A percentile compares a stretch with the other conserved stretches of the same genome.
Evolutionary conservation across 2,797 vertebrate species (phyloP).

Genomic region (Hyperoplus lanceolatus): DNA sequence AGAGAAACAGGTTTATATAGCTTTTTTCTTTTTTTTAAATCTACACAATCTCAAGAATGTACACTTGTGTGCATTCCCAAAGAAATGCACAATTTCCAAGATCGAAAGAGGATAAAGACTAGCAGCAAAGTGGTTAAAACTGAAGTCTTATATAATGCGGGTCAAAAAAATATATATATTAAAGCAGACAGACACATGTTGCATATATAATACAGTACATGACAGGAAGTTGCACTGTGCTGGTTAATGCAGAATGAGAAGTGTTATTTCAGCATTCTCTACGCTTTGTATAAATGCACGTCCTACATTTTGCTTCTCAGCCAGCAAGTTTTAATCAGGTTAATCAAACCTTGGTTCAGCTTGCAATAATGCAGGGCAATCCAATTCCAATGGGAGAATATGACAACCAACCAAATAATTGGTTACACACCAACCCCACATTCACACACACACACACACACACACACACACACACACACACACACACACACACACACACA

Average conservation of each 20-base stretch:
- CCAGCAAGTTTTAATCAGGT: constrained; percentile 96
- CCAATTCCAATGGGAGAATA: constrained; percentile 81
- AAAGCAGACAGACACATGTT: constrained; percentile 89
- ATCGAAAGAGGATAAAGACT: constrained; percentile 86
- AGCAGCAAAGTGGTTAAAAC: constrained; percentile 94
- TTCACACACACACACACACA: constrained; percentile 7
- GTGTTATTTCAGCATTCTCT: constrained; percentile 88
- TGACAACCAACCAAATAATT: constrained; percentile 74
- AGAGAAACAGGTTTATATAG: constrained; percentile 86
- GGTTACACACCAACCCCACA: constrained; percentile 75
- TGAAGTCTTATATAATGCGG: constrained; percentile 90
- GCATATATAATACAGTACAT: constrained; percentile 97
- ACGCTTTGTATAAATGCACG: constrained; percentile 86
- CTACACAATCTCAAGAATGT: constrained; percentile 87
- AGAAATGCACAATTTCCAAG: constrained; percentile 86
- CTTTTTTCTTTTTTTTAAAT: constrained; percentile 77
- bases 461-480: constrained; percentile 8
- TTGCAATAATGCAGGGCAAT: constrained; percentile 84
- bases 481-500: constrained; percentile 2
- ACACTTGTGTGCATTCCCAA: constrained; percentile 86
- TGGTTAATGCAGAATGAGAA: constrained; percentile 91
- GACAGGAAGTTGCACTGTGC: constrained; percentile 90
- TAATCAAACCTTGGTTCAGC: constrained; percentile 88
- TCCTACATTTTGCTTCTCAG: constrained; percentile 89
- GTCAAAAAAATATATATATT: constrained; percentile 81